Evolutionary conservation across 1,140 invertebrate genomes (phyloP), one percentile per base, ranked within the genome.

Genomic region (Papilio glaucus): DNA sequence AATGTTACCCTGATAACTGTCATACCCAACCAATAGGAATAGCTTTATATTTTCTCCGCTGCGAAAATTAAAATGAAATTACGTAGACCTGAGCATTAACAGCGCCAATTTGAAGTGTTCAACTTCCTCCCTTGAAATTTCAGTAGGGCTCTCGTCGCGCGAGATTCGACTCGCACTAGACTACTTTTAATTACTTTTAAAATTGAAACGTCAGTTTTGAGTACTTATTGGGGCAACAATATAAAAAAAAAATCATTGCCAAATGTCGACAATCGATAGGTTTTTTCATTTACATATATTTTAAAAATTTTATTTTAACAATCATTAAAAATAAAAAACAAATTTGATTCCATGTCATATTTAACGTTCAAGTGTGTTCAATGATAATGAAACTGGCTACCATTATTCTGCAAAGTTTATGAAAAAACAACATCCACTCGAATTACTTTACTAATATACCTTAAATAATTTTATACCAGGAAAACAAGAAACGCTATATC

Each of bases 101-200:
- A 69, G 67, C 67, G 42, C 42, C 53, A 69, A 69, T 69, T 69
- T 69, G 24, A 69, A 69, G 67, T 69, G 67, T 53, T 69, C 67
- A 53, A 69, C 67, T 69, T 69, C 45, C 67, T 69, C 67, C 67
- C 67, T 53, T 53, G 45, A 49, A 69, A 69, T 53, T 69, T 69
- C 42, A 69, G 67, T 38, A 53, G 67, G 15, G 41, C 67, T 18
- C 67, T 53, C 45, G 26, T 29, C 26, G 45, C 67, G 45, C 41
- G 63, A 69, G 67, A 69, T 69, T 68, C 67, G 67, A 53, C 67
- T 69, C 67, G 67, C 42, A 69, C 42, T 69, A 69, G 67, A 69
- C 67, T 53, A 45, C 67, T 69, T 53, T 69, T 69, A 69, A 69
- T 69, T 69, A 69, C 67, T 69, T 69, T 69, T 37, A 69, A 69